Percentiles rank a stretch among this genome's conserved stretches.
Evolutionary conservation across 2,113 vertebrate genomes (phyloP).

Genomic region (Silurus asotus): DNA sequence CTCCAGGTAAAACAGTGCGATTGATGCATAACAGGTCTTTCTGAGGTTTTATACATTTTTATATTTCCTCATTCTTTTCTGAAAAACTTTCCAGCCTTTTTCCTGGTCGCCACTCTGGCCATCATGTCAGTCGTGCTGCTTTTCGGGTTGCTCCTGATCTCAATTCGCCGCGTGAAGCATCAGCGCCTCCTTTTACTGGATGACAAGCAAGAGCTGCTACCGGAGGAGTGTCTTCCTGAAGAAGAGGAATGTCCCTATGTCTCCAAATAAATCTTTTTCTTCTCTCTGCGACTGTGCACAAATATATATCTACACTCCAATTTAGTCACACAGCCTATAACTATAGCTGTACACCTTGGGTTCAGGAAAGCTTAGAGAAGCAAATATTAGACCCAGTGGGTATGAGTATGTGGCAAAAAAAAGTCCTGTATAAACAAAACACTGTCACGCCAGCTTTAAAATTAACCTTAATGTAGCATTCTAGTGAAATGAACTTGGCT

Average conservation of each 20-base stretch:
- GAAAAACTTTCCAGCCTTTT: constrained; percentile 58
- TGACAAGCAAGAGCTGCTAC: constrained; percentile 72
- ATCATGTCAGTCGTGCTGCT: constrained; percentile 64
- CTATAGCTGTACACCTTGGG: neutral
- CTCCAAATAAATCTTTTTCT: constrained; percentile 15
- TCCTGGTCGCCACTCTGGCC: constrained; percentile 66
- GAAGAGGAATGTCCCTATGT: constrained; percentile 46
- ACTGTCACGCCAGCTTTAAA: neutral
- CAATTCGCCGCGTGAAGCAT: constrained; percentile 48
- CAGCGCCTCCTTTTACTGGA: constrained; percentile 15
- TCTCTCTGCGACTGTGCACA: neutral
- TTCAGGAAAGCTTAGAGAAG: neutral
- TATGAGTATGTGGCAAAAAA: neutral
- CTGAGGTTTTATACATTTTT: neutral
- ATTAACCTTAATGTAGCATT: neutral
- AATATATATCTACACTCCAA: constrained; percentile 12
- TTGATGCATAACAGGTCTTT: neutral
- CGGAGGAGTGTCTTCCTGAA: constrained; percentile 53
- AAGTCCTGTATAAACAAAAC: neutral
- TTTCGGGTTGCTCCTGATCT: constrained; percentile 59
- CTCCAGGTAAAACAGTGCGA: constrained; percentile 59
- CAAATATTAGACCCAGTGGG: neutral
- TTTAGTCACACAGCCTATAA: neutral
- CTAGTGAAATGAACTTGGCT: too few species aligned
- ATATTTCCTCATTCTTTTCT: neutral